These are phyloP conservation scores for Anorthoa munda DNA, from an alignment of 2,888 invertebrate genomes.

Conservation along the genomic window DNA sequence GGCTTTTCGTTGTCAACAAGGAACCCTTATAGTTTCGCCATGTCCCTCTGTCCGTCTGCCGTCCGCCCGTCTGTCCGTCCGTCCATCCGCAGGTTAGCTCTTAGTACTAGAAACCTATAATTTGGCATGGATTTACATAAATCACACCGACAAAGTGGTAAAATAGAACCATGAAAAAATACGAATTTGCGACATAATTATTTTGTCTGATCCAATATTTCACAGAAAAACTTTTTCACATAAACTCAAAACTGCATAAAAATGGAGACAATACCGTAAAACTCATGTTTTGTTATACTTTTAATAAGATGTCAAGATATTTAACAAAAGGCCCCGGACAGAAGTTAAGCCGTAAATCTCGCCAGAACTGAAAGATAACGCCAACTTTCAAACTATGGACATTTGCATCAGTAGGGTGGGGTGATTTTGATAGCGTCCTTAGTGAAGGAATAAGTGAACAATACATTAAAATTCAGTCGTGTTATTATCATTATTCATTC, in stretches of 20 bases:
- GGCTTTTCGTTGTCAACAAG: too few species aligned
- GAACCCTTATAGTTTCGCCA: too few species aligned
- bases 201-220: background rate
- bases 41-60: too few species aligned
- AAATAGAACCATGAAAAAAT: too few species aligned
- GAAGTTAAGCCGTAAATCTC: slow-evolving; percentile 71
- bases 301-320: slow-evolving; percentile 58
- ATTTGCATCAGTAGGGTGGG: slow-evolving; percentile 64
- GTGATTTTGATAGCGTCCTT: slow-evolving; percentile 39
- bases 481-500: too few species aligned
- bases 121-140: too few species aligned
- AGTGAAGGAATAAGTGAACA: too few species aligned
- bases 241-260: slow-evolving; percentile 38
- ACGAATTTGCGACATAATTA: background rate
- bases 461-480: too few species aligned
- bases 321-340: slow-evolving; percentile 56
- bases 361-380: slow-evolving; percentile 68
- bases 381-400: slow-evolving; percentile 67
- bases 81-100: too few species aligned
- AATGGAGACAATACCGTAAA: slow-evolving; percentile 37
- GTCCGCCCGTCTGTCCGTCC: too few species aligned
- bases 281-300: slow-evolving; percentile 49
- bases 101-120: too few species aligned
- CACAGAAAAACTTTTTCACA: background rate
- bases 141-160: too few species aligned